Base-by-base conservation (phyloP, 2,113 vertebrate genomes). In the Acanthochromis polyacanthus region DNA sequence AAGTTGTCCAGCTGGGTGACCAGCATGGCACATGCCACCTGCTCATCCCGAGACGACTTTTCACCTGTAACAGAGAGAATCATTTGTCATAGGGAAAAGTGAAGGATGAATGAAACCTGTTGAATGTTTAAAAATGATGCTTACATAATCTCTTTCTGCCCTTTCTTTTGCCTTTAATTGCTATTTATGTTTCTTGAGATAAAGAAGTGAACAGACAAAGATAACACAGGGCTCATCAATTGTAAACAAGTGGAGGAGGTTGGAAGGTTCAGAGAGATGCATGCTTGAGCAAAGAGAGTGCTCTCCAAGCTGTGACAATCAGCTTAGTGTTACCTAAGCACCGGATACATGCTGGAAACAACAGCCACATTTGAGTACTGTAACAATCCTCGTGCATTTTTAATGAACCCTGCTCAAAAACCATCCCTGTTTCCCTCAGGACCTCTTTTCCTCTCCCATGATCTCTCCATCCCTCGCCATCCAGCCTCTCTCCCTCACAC, bases 1-100 rank as follows among this genome's bases (percentile, higher is more conserved):
- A 95, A 95, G 30, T 90, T 90, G 78, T 96, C 95, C 86, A 98
- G 95, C 86, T 97, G 96, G 3, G 95, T 96, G 22, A 95, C 95
- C 77, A 98, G 92, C 90, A 98, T 91, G 9, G 97, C 96, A 0
- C 97, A 97, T 4, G 95, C 96, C 0, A 97, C 96, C 87, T 95
- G 95, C 91, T 98, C 96, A 0, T 98, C 97, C 46, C 89, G 86
- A 0, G 96, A 96, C 0, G 96, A 96, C 63, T 96, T 96, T 91
- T 93, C 95, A 50, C 97, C 96, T 98, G 73, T 15, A 16, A 6
- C 15, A 23, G 15, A 19, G 12, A 60, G n/a, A 43, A 0, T 0
- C 8, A 51, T 3, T 10, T 10, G 58, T 60, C 19, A 14, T 32
- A 22, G 58, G 22, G 4, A 23, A 9, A 60, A 20, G 6, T 7